Evolutionary conservation across 2,888 invertebrate genomes (phyloP), one percentile per base, ranked within the genome.

Genomic region (Melieria omissa): DNA sequence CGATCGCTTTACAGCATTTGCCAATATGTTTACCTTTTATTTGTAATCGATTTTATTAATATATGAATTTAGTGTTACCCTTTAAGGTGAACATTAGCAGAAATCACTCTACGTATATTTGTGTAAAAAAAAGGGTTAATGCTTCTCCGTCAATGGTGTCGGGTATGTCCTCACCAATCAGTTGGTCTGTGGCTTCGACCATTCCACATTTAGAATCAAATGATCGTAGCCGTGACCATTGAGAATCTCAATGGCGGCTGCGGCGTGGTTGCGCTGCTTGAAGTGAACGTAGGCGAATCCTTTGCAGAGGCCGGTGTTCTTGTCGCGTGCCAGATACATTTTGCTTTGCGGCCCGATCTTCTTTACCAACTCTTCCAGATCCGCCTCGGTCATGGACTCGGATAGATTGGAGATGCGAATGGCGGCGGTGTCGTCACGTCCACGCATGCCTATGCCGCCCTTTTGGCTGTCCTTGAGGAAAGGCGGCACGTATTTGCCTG

Each of bases 211-310:
- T 68, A 99, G 89, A 86, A 99, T 99, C 79, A 99, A 91, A 89
- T 99, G 98, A 88, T 99, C 98, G 85, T 98, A 99, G 75, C 98
- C 98, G 85, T 95, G 94, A 0, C 98, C 98, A 83, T 98, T 93
- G 12, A 99, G 90, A 67, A 91, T 90, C 74, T 91, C 89, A 83
- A 99, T 98, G 71, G 99, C 99, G 80, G 94, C 92, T 5, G 95
- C 94, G 58, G 98, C 98, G 88, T 97, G 96, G 80, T 93, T 93
- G 80, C 94, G 91, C 80, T 93, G 93, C 86, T 95, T 95, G 88
- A 97, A 99, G 83, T 98, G 99, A 74, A 99, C 96, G 86, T 99
- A 99, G 12, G 99, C 99, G 88, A 99, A 99, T 74, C 99, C 99
- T 90, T 97, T 95, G 88, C 95, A 95, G n/a, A 91, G 89, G 9